A percentile compares a stretch with the other conserved stretches of the same genome.
These are phyloP conservation scores for Phymanthus crucifer DNA, from an alignment of 92 coral and sea anemone species.

Conservation along the genomic window DNA sequence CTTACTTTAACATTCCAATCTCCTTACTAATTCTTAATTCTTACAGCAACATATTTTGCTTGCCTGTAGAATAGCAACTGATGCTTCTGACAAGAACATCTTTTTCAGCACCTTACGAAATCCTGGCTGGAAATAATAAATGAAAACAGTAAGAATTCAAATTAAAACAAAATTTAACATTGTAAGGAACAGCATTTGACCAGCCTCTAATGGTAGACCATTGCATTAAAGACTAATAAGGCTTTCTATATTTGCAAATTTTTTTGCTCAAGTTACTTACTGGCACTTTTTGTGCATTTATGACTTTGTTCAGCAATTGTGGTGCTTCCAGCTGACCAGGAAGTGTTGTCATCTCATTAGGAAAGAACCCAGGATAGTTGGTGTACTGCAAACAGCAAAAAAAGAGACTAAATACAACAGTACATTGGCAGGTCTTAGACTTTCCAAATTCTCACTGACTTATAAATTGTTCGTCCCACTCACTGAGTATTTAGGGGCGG, in stretches of 20 bases:
- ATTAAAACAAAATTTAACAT: too few species aligned
- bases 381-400: slow-evolving; percentile 64
- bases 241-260: background rate
- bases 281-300: slow-evolving; percentile 78
- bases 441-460: too few species aligned
- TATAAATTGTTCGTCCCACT: too few species aligned
- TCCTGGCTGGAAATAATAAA: slow-evolving; percentile 40
- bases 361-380: slow-evolving; percentile 83
- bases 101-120: slow-evolving; percentile 82
- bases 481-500: too few species aligned
- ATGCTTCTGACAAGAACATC: slow-evolving; percentile 85
- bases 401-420: too few species aligned
- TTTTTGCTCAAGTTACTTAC: slow-evolving; percentile 38
- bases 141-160: too few species aligned
- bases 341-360: slow-evolving; percentile 90
- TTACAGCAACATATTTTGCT: background rate
- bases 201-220: background rate
- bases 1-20: background rate
- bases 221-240: background rate
- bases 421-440: too few species aligned
- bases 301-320: slow-evolving; percentile 87
- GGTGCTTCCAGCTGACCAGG: slow-evolving; percentile 97
- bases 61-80: slow-evolving; percentile 87
- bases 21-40: too few species aligned
- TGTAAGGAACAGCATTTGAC: too few species aligned